A percentile compares a stretch with the other conserved stretches of the same genome.
These are phyloP conservation scores for Loxodonta africana DNA, from an alignment of 2,113 vertebrate species.

Conservation along the genomic window DNA sequence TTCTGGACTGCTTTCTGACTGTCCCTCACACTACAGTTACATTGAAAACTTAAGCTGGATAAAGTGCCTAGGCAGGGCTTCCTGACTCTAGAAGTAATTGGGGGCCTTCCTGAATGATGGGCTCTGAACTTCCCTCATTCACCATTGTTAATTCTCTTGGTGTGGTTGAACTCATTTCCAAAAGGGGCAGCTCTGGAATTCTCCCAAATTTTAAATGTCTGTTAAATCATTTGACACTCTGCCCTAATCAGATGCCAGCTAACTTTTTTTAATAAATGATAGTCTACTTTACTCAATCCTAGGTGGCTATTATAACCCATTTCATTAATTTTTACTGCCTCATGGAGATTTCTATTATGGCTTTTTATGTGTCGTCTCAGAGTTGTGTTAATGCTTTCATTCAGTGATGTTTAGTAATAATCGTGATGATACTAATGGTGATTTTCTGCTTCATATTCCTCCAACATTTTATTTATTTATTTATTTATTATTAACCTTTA, in stretches of 20 bases:
- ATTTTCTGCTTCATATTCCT: constrained; percentile 32
- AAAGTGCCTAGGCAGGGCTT: not conserved
- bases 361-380: constrained; percentile 24
- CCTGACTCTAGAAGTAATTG: not conserved
- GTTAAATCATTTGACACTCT: not conserved
- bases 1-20: not conserved
- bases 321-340: not conserved
- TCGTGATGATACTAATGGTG: not conserved
- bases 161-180: not conserved
- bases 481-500: too few relatives aligned
- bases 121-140: not conserved
- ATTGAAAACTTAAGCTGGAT: not conserved
- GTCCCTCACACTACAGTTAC: not conserved
- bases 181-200: not conserved
- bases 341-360: not conserved
- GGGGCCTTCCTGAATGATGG: not conserved
- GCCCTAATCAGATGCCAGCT: not conserved
- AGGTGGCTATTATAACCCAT: not conserved
- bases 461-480: not conserved
- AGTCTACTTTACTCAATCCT: not conserved
- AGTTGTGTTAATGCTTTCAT: constrained; percentile 12
- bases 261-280: not conserved
- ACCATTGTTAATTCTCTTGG: not conserved
- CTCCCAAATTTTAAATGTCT: not conserved
- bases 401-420: not conserved